A percentile compares a stretch with the other conserved stretches of the same genome.
These are phyloP conservation scores for Digitonthophagus gazella DNA, from an alignment of 2,888 invertebrate species.

Conservation along the genomic window DNA sequence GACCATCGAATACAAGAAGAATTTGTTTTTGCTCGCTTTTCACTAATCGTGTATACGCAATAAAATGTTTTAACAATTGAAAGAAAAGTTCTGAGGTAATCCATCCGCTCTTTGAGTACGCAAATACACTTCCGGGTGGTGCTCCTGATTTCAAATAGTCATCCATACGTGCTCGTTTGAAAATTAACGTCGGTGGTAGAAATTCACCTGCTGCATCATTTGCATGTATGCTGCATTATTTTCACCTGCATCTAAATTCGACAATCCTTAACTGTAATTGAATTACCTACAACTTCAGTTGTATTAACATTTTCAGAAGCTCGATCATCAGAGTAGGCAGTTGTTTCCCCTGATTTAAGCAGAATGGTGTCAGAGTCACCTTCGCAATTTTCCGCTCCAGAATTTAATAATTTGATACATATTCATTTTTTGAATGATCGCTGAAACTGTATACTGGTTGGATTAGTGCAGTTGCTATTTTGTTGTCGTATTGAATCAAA, in stretches of 20 bases:
- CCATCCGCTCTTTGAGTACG: constrained; percentile 33
- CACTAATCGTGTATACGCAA: constrained; percentile 27
- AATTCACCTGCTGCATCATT: constrained; percentile 28
- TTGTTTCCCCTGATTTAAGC: too few relatives aligned
- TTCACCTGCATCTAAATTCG: too few relatives aligned
- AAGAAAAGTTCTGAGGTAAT: constrained; percentile 32
- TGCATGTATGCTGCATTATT: constrained; percentile 31
- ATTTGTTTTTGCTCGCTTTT: constrained; percentile 24
- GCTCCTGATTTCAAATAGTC: constrained; percentile 33
- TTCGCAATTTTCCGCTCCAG: constrained; percentile 26
- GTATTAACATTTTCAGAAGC: too few relatives aligned
- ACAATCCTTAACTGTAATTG: too few relatives aligned
- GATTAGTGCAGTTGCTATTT: constrained; percentile 25
- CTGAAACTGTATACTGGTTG: constrained; percentile 27
- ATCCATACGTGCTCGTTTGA: too few relatives aligned
- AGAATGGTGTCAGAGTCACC: too few relatives aligned
- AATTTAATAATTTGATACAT: constrained; percentile 23
- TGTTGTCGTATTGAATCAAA: constrained; percentile 28
- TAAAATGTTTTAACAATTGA: constrained; percentile 34
- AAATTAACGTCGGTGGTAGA: constrained; percentile 34
- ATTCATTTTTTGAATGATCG: constrained; percentile 18
- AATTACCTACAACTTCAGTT: too few relatives aligned
- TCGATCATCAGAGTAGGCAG: too few relatives aligned
- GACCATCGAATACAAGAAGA: constrained; percentile 20
- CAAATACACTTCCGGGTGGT: constrained; percentile 29